Base-by-base conservation (phyloP, 2,797 vertebrate species). In the Spondyliosoma cantharus region DNA sequence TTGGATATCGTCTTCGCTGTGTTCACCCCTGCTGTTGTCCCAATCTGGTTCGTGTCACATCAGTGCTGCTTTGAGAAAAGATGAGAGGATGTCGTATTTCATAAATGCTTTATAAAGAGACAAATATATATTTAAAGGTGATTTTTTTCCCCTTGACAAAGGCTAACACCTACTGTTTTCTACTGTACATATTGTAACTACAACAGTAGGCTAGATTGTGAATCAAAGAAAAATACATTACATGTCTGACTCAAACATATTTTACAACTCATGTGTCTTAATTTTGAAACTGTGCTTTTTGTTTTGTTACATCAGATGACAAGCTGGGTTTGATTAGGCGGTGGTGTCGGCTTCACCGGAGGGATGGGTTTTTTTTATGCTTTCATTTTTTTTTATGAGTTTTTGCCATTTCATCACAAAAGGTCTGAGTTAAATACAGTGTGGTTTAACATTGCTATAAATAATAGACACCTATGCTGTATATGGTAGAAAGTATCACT, bases 181-280 rank as follows among this genome's bases (percentile, higher is more conserved):
- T 91, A 93, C 74, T 94, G 93, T 94, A 95, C 85, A 93, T 94
- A 93, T 76, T 93, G 81, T 87, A 89, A 86, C 84, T 92, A 90
- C 84, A 90, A 85, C 82, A 87, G 85, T 90, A 94, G 92, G 62
- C 85, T 93, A 90, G 85, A 86, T 90, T 89, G 80, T 90, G 80
- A 90, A 86, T 91, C 82, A 76, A 85, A 88, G 76, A 87, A 87
- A 37, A 84, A 86, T 45, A 81, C 54, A 67, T 87, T 80, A 87
- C 32, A 83, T 88, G 81, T 84, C 79, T 74, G 85, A 83, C 81
- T 80, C 63, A 89, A 60, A 80, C 63, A 84, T 76, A 71, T 82
- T 86, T 88, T 85, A 68, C 72, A 90, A 79, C 76, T 87, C 72
- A 66, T 48, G 74, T 90, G 89, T 94, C 91, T 91, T 94, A 91